Evolutionary conservation across 2,888 invertebrate species (phyloP).

Genomic region (Lucinisca nassula): DNA sequence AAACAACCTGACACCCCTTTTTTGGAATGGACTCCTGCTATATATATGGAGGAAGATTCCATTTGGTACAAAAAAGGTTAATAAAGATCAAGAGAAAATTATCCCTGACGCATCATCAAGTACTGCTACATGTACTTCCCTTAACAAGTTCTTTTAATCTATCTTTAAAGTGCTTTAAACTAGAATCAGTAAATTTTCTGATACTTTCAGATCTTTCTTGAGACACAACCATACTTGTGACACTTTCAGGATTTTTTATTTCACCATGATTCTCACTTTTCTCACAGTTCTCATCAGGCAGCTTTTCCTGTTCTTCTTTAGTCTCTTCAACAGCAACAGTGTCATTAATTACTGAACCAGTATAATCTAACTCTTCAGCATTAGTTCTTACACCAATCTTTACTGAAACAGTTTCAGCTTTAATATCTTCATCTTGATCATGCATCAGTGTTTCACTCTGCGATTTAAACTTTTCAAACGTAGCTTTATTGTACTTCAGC

Average conservation of each 20-base stretch:
- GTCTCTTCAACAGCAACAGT: not conserved
- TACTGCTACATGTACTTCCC: not conserved
- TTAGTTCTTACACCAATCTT: not conserved
- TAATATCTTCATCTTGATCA: not conserved
- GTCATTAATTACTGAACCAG: not conserved
- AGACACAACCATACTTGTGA: not conserved
- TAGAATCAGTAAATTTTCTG: not conserved
- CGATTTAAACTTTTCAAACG: not conserved
- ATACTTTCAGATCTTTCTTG: not conserved
- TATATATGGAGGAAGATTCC: no score
- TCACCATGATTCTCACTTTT: not conserved
- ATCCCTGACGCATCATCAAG: not conserved
- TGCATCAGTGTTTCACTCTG: not conserved
- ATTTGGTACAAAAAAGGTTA: no score
- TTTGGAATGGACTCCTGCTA: no score
- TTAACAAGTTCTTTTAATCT: not conserved
- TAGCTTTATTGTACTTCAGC: constrained; percentile 4
- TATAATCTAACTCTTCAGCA: not conserved
- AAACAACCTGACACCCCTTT: no score
- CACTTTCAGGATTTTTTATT: not conserved
- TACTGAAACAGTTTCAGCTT: no score
- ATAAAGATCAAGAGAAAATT: no score
- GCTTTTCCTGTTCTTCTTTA: not conserved
- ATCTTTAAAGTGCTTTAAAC: not conserved
- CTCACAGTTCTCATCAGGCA: not conserved